phyloP scores from a whole-genome alignment of 35 echinoderm and acorn worm genomes.

The Ophiothrix spiculata region DNA sequence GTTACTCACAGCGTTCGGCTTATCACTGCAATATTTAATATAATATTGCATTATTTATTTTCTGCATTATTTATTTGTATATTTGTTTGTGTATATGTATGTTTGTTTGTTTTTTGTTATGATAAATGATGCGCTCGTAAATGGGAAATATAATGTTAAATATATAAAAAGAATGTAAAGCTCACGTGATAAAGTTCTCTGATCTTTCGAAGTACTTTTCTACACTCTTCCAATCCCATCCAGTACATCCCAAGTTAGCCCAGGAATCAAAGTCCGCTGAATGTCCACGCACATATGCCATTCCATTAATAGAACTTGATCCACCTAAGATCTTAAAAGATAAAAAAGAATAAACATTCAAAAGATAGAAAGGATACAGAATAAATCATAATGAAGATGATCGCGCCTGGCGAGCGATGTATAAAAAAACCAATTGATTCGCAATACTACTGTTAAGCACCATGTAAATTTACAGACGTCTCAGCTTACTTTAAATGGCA shows the following conservation, averaged over 20 bases:
- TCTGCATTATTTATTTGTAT: no score
- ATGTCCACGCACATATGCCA: neutral
- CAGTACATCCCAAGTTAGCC: neutral
- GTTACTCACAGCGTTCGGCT: neutral
- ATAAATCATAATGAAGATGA: neutral
- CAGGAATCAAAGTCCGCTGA: neutral
- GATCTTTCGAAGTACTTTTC: neutral
- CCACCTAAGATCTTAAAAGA: neutral
- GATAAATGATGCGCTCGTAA: no score
- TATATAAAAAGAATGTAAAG: no score
- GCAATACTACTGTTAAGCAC: no score
- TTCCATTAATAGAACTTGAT: neutral
- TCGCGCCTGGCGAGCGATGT: no score
- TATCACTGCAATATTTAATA: no score
- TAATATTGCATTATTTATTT: no score
- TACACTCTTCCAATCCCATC: conserved; percentile 1
- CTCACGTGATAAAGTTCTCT: neutral
- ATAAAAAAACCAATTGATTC: no score
- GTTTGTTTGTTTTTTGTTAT: no score
- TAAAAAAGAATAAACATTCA: neutral
- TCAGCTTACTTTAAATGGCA: neutral
- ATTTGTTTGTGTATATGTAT: no score
- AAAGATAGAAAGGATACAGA: neutral
- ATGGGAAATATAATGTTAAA: no score
- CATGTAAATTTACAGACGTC: neutral